A percentile compares a stretch with the other conserved stretches of the same genome.
Evolutionary conservation across 2,113 vertebrate species (phyloP).

Genomic region (Sturnira hondurensis): DNA sequence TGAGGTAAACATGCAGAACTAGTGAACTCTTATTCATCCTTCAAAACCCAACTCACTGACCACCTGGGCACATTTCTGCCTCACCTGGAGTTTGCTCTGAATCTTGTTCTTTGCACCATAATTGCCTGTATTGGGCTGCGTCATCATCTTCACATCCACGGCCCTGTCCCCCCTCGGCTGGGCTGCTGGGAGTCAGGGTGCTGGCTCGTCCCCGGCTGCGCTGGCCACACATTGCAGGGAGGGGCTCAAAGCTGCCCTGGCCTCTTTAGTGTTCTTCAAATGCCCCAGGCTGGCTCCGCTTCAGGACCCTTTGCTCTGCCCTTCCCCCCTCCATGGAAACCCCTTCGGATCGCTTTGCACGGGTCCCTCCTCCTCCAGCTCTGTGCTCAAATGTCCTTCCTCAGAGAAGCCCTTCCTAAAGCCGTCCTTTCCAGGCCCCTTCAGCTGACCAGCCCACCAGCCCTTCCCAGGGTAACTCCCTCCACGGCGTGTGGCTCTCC

Average conservation of each 20-base stretch:
- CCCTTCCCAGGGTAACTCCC: not conserved
- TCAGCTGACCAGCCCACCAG: not conserved
- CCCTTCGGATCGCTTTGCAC: not conserved
- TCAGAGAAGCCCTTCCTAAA: not conserved
- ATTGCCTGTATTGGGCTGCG: not conserved
- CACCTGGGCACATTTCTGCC: not conserved
- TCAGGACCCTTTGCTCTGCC: not conserved
- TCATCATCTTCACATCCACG: rapidly evolving
- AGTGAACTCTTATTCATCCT: not conserved
- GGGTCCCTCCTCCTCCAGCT: not conserved
- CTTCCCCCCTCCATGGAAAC: not conserved
- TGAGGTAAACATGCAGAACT: not conserved
- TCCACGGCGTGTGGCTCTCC: rapidly evolving
- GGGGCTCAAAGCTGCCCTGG: not conserved
- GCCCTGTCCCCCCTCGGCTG: not conserved
- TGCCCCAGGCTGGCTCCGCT: no score
- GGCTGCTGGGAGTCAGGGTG: rapidly evolving
- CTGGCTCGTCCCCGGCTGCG: not conserved
- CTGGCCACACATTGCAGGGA: not conserved
- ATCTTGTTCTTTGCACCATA: rapidly evolving
- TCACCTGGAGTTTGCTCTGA: not conserved
- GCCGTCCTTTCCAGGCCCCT: rapidly evolving
- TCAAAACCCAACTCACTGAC: not conserved
- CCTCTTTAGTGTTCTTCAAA: not conserved
- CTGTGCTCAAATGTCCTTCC: not conserved